phyloP scores from a whole-genome alignment of 2,113 vertebrate genomes.

The Candoia aspera region DNA sequence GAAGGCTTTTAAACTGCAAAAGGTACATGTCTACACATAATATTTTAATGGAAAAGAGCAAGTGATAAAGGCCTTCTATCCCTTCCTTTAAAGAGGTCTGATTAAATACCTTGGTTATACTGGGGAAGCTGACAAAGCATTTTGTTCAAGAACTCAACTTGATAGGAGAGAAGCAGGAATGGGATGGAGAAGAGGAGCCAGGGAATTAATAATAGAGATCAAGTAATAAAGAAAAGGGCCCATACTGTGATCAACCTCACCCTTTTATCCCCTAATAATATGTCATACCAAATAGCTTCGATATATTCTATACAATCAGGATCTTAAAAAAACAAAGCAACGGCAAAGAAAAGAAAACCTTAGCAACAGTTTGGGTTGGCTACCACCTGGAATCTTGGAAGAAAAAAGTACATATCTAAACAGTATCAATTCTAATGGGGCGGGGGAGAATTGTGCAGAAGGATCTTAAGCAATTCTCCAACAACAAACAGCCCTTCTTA shows the following conservation, averaged over 20 bases:
- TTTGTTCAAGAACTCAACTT: background rate
- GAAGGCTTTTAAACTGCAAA: background rate
- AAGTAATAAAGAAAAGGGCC: background rate
- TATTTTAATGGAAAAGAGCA: background rate
- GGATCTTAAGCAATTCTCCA: background rate
- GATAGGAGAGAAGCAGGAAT: background rate
- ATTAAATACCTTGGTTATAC: background rate
- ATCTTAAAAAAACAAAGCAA: background rate
- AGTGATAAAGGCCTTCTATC: background rate
- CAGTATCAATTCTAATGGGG: background rate
- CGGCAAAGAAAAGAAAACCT: background rate
- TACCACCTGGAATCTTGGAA: background rate
- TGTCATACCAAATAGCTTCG: background rate
- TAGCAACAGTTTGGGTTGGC: background rate
- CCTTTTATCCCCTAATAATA: background rate
- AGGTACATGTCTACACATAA: no score
- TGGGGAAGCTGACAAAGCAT: background rate
- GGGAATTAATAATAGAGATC: no score
- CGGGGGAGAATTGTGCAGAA: background rate
- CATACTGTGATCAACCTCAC: background rate
- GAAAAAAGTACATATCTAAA: background rate
- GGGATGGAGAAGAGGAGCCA: background rate
- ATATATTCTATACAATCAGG: background rate
- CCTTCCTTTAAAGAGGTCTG: no score
- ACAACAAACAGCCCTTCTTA: background rate